A percentile compares a stretch with the other conserved stretches of the same genome.
Evolutionary conservation across 2,888 invertebrate species (phyloP).

Genomic region (Adelphocoris suturalis): DNA sequence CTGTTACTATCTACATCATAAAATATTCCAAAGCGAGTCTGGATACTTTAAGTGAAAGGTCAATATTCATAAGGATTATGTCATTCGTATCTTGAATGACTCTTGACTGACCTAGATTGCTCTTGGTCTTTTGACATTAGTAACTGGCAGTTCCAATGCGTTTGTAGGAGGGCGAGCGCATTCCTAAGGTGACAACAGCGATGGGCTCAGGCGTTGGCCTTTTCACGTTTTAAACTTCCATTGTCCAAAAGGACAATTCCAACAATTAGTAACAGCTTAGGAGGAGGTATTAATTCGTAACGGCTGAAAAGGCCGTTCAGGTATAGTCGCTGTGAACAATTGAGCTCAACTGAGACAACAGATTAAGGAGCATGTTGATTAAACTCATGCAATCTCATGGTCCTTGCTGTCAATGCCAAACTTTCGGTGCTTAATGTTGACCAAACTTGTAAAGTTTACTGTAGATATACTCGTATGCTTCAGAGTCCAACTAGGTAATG

Average conservation of each 20-base stretch:
- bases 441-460: no score
- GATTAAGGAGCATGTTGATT: not conserved
- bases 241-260: conserved; percentile 6
- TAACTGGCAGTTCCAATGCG: conserved; percentile 1
- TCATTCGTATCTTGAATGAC: not conserved
- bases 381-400: not conserved
- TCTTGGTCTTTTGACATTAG: conserved; percentile 39
- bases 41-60: not conserved
- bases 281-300: conserved; percentile 1
- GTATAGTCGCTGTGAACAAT: not conserved
- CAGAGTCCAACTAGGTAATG: no score
- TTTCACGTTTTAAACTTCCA: conserved; percentile 4
- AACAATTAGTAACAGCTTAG: conserved; percentile 10
- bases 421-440: no score
- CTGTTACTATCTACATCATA: not conserved
- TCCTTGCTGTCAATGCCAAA: conserved; percentile 12
- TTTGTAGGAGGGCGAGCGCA: not conserved
- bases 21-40: not conserved
- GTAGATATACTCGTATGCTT: no score
- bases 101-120: conserved; percentile 33
- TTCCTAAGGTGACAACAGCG: not conserved
- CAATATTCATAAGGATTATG: conserved; percentile 52
- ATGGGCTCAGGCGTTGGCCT: not conserved
- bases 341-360: not conserved
- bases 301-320: not conserved